phyloP scores from a whole-genome alignment of 2,888 invertebrate species.

The Cepaea hortensis region DNA sequence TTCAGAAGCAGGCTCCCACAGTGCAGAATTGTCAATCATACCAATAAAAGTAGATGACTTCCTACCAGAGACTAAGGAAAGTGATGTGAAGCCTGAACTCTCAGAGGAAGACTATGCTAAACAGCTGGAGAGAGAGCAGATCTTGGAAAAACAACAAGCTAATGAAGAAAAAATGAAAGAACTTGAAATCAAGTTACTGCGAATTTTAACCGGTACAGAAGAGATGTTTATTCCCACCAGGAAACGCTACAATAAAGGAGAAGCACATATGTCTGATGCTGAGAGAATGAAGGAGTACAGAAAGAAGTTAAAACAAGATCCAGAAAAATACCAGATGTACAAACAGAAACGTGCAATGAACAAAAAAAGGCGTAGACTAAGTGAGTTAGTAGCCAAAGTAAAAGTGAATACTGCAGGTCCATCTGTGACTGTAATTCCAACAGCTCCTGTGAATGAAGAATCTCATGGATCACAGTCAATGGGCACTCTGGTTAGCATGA shows the following conservation, averaged over 20 bases:
- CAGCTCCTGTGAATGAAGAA: constrained; percentile 42
- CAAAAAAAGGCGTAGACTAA: constrained; percentile 33
- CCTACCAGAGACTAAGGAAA: constrained; percentile 43
- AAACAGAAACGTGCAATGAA: constrained; percentile 44
- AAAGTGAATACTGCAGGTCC: constrained; percentile 26
- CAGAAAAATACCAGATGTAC: constrained; percentile 46
- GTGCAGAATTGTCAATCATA: constrained; percentile 42
- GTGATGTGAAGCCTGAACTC: constrained; percentile 43
- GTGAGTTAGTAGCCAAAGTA: constrained; percentile 42
- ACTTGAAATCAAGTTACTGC: constrained; percentile 36
- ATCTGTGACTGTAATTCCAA: constrained; percentile 28
- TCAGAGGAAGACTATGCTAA: constrained; percentile 49
- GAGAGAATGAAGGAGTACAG: constrained; percentile 48
- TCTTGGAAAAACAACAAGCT: constrained; percentile 44
- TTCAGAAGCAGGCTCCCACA: constrained; percentile 47
- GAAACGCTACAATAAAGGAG: constrained; percentile 39
- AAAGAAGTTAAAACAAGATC: constrained; percentile 46
- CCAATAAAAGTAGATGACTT: constrained; percentile 46
- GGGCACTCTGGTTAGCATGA: constrained; percentile 38
- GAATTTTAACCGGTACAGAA: constrained; percentile 46
- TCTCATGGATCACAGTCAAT: constrained; percentile 35
- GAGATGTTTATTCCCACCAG: constrained; percentile 45
- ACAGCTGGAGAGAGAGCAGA: constrained; percentile 44
- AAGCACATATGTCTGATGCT: constrained; percentile 42
- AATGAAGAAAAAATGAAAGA: constrained; percentile 49